A percentile compares a stretch with the other conserved stretches of the same genome.
phyloP scores from a whole-genome alignment of 2,797 vertebrate species.

The Halcyon badia region DNA sequence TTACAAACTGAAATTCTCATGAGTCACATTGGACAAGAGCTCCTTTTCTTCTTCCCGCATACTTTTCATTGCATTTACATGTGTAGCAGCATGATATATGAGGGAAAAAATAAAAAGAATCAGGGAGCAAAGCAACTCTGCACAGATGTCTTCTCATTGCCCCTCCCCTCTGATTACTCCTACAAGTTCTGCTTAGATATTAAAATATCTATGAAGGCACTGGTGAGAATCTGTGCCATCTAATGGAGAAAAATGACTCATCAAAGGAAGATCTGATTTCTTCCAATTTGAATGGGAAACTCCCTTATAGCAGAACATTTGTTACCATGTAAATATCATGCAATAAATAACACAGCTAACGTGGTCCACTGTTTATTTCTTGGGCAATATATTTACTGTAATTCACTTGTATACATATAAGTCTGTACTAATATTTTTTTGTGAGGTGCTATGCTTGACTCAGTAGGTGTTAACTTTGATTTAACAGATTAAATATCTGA shows the following conservation, averaged over 20 bases:
- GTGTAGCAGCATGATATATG: neutral
- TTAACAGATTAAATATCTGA: conserved; percentile 53
- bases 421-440: neutral
- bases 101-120: neutral
- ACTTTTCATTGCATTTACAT: conserved; percentile 1
- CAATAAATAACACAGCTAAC: neutral
- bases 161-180: neutral
- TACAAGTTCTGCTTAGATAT: neutral
- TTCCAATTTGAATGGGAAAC: conserved; percentile 5
- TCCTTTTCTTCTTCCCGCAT: neutral
- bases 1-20: conserved; percentile 20
- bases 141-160: neutral
- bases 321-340: neutral
- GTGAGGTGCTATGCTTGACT: neutral
- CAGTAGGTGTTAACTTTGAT: conserved; percentile 29
- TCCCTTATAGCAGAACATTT: neutral
- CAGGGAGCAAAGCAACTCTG: neutral
- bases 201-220: neutral
- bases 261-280: neutral
- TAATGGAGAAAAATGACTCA: conserved; percentile 3
- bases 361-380: neutral
- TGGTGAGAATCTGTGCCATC: neutral
- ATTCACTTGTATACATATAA: neutral
- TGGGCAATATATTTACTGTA: neutral
- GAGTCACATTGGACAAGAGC: neutral